A percentile compares a stretch with the other conserved stretches of the same genome.
Conservation (phyloP, 2,113 vertebrate genomes). For the Calidris pygmaea region DNA sequence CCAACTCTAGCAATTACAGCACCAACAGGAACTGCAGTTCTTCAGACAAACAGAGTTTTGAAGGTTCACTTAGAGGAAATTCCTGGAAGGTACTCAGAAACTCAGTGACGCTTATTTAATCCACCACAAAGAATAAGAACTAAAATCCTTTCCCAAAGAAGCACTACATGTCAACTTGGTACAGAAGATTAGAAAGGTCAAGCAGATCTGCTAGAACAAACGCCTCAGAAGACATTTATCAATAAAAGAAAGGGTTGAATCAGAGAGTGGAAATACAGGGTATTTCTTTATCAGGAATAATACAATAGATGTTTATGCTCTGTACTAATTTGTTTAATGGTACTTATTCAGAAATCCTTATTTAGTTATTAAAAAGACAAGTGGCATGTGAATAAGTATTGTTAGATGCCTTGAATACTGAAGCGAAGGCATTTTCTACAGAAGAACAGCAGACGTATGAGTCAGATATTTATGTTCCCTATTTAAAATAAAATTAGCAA, state of each 20-base stretch:
- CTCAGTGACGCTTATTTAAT: not conserved
- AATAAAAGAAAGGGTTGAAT: not conserved
- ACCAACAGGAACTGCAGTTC: not conserved
- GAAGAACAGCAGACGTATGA: not conserved
- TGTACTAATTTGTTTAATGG: not conserved
- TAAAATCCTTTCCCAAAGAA: not conserved
- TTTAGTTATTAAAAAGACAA: constrained; percentile 14
- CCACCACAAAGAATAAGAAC: not conserved
- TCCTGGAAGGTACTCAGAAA: not conserved
- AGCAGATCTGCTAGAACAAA: not conserved
- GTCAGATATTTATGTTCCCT: constrained; percentile 44
- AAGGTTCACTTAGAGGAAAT: not conserved
- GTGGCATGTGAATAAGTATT: not conserved
- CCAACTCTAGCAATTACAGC: not conserved
- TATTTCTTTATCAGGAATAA: not conserved
- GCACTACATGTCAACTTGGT: not conserved
- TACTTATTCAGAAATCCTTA: not conserved
- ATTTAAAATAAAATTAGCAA: constrained; percentile 34
- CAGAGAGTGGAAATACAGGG: not conserved
- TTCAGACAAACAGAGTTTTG: not conserved
- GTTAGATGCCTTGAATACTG: not conserved
- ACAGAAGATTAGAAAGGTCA: not conserved
- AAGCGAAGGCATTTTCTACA: not conserved
- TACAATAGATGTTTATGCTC: not conserved
- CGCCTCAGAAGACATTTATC: not conserved